Evolutionary conservation across 1,140 invertebrate species (phyloP).

Genomic region (Nilaparvata lugens): DNA sequence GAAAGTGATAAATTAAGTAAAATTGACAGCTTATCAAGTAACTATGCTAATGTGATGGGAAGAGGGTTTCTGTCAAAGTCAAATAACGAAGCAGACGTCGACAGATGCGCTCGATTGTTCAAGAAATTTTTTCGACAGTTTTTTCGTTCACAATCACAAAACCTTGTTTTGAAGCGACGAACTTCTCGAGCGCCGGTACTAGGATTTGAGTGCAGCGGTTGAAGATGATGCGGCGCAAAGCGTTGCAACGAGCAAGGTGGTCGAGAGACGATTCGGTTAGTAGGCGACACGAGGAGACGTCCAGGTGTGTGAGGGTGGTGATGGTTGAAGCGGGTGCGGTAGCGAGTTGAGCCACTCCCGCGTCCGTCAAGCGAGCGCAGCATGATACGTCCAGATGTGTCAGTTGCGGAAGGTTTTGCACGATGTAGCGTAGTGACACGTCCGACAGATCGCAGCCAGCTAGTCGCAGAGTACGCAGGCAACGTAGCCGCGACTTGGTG

Average conservation of each 20-base stretch:
- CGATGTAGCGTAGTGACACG: conserved; percentile 68
- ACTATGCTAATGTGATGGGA: too few species aligned
- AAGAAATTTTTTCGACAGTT: conserved; percentile 9
- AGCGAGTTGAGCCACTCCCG: conserved; percentile 75
- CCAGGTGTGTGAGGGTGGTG: conserved; percentile 49
- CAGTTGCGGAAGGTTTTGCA: conserved; percentile 64
- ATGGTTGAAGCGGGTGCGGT: conserved; percentile 50
- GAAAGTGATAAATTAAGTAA: too few species aligned
- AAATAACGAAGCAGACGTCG: too few species aligned
- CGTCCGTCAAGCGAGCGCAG: conserved; percentile 78
- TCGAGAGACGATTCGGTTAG: conserved; percentile 74
- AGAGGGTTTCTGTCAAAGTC: too few species aligned
- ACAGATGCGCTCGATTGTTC: not conserved
- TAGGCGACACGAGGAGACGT: conserved; percentile 70
- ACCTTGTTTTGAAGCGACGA: conserved; percentile 44
- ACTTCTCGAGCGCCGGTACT: conserved; percentile 67
- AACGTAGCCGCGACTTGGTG: conserved; percentile 67
- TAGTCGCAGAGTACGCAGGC: conserved; percentile 62
- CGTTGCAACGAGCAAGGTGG: conserved; percentile 58
- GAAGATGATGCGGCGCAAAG: conserved; percentile 55
- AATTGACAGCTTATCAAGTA: too few species aligned
- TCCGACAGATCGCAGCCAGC: conserved; percentile 86
- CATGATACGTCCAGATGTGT: conserved; percentile 70
- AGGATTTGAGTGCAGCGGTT: conserved; percentile 66
- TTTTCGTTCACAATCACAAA: conserved; percentile 6